Conservation (phyloP, 2,797 vertebrate genomes). For the Brotula barbata region DNA sequence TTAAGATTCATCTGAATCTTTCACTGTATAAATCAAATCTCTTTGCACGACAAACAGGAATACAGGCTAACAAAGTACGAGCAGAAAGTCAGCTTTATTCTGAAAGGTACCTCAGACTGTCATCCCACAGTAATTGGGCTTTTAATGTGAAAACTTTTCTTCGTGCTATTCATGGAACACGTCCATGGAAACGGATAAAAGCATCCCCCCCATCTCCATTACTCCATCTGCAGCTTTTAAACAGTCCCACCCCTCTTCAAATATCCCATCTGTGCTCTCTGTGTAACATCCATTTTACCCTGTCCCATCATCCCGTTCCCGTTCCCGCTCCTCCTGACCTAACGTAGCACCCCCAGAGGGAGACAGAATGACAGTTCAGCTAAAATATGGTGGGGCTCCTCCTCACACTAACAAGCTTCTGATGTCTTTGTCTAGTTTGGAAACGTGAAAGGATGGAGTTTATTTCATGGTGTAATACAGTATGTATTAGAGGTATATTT, state of each 20-base stretch:
- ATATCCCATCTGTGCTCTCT: constrained; percentile 10
- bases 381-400: constrained; percentile 33
- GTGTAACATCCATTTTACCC: constrained; percentile 37
- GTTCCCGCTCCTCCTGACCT: constrained; percentile 54
- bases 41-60: neutral
- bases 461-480: neutral
- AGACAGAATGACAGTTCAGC: constrained; percentile 47
- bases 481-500: too few relatives aligned
- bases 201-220: constrained; percentile 12
- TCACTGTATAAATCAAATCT: neutral
- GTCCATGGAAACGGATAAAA: constrained; percentile 43
- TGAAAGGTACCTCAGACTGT: constrained; percentile 19
- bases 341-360: constrained; percentile 65
- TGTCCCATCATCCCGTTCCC: constrained; percentile 17
- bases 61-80: neutral
- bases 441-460: neutral
- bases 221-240: constrained; percentile 21
- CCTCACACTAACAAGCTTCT: too few relatives aligned
- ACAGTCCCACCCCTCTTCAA: constrained; percentile 9
- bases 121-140: constrained; percentile 43
- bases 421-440: too few relatives aligned
- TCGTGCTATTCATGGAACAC: too few relatives aligned
- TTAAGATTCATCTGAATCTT: too few relatives aligned
- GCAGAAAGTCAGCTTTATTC: neutral
- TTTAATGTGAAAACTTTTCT: constrained; percentile 36